These are phyloP conservation scores for Thalassophryne amazonica DNA, from an alignment of 2,797 vertebrate species.

Conservation along the genomic window DNA sequence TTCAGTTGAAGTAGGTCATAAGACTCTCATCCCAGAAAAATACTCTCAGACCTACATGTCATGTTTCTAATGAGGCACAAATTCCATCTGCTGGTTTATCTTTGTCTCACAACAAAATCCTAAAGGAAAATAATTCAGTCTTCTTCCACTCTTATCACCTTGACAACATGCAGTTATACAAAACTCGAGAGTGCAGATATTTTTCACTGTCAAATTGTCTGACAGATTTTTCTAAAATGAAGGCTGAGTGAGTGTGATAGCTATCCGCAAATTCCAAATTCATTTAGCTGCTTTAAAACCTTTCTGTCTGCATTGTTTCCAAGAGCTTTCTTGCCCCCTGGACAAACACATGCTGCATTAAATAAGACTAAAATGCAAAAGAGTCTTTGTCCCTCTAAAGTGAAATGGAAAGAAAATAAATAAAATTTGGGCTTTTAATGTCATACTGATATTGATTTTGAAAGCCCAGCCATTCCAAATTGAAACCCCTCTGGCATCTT, in stretches of 20 bases:
- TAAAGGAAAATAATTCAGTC: slow-evolving; percentile 9
- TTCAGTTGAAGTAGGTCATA: too few species aligned
- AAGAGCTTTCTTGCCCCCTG: slow-evolving; percentile 5
- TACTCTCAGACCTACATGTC: background rate
- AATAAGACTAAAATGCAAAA: slow-evolving; percentile 27
- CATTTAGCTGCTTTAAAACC: slow-evolving; percentile 25
- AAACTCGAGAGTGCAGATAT: slow-evolving; percentile 7
- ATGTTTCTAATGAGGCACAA: slow-evolving; percentile 1
- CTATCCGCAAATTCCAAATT: slow-evolving; percentile 43
- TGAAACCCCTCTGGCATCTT: slow-evolving; percentile 31
- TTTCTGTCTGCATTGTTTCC: slow-evolving; percentile 20
- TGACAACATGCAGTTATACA: background rate
- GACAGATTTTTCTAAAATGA: slow-evolving; percentile 32
- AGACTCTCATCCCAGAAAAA: too few species aligned
- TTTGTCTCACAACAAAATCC: slow-evolving; percentile 2
- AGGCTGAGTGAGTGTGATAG: slow-evolving; percentile 25
- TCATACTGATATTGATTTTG: slow-evolving; percentile 39
- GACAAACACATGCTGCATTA: slow-evolving; percentile 22
- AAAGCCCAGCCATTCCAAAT: slow-evolving; percentile 29
- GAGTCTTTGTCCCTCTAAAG: slow-evolving; percentile 8
- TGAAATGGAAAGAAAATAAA: slow-evolving; percentile 14
- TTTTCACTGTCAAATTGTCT: slow-evolving; percentile 41
- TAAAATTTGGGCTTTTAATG: slow-evolving; percentile 40
- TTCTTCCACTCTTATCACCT: slow-evolving; percentile 2
- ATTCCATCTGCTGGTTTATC: slow-evolving; percentile 6